phyloP scores from a whole-genome alignment of 2,797 vertebrate species.

The Chelon auratus region DNA sequence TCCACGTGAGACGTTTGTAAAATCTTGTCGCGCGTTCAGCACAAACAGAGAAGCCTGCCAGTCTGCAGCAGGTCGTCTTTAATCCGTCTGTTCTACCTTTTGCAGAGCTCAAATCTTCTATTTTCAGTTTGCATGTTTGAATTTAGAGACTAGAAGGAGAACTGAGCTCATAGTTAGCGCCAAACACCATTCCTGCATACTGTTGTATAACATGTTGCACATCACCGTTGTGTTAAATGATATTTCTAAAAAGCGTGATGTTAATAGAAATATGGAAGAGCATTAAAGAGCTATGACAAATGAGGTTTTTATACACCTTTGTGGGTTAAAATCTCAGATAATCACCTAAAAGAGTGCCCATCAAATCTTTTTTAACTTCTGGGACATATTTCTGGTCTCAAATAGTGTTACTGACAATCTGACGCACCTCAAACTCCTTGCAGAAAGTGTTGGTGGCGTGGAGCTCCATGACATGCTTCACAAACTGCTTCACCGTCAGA shows the following conservation, averaged over 20 bases:
- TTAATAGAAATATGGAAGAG: constrained; percentile 69
- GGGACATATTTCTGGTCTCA: not conserved
- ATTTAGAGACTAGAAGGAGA: not conserved
- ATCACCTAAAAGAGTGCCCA: not conserved
- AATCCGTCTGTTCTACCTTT: not conserved
- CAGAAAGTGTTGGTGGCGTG: constrained; percentile 93
- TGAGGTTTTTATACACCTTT: constrained; percentile 1
- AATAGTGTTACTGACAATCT: not conserved
- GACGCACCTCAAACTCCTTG: constrained; percentile 96
- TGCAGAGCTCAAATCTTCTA: not conserved
- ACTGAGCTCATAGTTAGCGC: constrained; percentile 13
- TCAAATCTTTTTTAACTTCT: not conserved
- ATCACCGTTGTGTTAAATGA: constrained; percentile 15
- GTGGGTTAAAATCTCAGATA: not conserved
- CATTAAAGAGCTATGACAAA: constrained; percentile 66
- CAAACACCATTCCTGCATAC: not conserved
- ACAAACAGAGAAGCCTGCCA: not conserved
- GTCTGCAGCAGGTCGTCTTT: not conserved
- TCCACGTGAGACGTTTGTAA: not conserved
- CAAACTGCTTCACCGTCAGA: constrained; percentile 95
- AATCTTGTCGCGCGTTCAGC: not conserved
- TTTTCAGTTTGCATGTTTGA: constrained; percentile 13
- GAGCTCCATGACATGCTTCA: constrained; percentile 94
- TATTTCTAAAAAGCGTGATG: constrained; percentile 48
- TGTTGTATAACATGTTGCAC: not conserved